Evolutionary conservation across 2,888 invertebrate genomes (phyloP).

Genomic region (Stenurella melanura): DNA sequence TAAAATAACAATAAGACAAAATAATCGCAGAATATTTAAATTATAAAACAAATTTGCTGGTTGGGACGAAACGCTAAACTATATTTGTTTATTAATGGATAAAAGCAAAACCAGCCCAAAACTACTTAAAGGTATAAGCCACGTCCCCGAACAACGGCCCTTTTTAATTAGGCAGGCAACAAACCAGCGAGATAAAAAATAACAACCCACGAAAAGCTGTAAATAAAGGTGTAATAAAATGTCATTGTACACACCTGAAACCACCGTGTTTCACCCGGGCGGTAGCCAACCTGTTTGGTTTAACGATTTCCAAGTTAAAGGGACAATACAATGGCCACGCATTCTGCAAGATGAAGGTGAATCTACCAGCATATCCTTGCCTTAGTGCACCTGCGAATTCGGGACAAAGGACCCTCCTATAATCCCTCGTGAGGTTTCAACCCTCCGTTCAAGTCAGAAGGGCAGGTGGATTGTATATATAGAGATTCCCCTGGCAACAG

Average conservation of each 20-base stretch:
- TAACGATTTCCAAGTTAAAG: slow-evolving; percentile 15
- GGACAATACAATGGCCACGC: background rate
- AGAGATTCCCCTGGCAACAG: slow-evolving; percentile 1
- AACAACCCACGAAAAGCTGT: background rate
- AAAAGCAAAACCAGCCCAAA: background rate
- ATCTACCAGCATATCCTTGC: slow-evolving; percentile 15
- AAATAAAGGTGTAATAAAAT: background rate
- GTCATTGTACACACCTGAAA: slow-evolving; percentile 9
- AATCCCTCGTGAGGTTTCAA: slow-evolving; percentile 14
- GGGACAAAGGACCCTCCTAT: slow-evolving; percentile 14
- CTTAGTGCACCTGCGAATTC: slow-evolving; percentile 20
- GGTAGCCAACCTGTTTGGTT: background rate
- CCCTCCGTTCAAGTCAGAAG: slow-evolving; percentile 5
- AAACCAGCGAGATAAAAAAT: background rate
- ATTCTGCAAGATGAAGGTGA: slow-evolving; percentile 21
- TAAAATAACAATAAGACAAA: too few relatives aligned
- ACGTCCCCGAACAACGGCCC: background rate
- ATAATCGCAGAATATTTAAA: too few relatives aligned
- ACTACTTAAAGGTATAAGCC: background rate
- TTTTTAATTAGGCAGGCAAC: slow-evolving; percentile 1
- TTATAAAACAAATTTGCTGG: too few relatives aligned
- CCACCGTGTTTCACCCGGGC: background rate
- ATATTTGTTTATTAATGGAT: too few relatives aligned
- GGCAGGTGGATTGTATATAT: slow-evolving; percentile 12
- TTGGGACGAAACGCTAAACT: too few relatives aligned